Percentiles rank a stretch among this genome's conserved stretches.
These are phyloP conservation scores for Morus bassanus DNA, from an alignment of 2,797 vertebrate genomes.

Conservation along the genomic window DNA sequence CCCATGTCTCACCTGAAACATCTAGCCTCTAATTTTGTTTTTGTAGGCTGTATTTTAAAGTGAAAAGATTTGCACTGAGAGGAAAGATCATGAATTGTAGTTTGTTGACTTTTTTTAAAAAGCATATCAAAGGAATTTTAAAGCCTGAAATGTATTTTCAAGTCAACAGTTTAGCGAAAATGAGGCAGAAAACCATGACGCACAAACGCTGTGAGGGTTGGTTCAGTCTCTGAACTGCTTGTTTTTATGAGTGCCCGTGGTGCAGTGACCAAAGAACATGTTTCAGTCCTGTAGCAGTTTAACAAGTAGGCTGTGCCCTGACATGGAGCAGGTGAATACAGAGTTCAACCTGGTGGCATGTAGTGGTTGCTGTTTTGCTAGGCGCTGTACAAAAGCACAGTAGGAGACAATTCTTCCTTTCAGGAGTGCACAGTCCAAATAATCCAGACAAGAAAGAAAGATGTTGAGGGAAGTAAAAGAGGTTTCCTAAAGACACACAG, in stretches of 20 bases:
- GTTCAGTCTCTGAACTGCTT: background rate
- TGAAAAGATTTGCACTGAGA: background rate
- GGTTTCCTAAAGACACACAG: background rate
- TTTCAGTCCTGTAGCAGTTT: background rate
- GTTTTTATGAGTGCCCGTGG: background rate
- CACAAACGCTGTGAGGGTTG: background rate
- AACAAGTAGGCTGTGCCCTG: background rate
- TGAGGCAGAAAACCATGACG: background rate
- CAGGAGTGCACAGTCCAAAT: background rate
- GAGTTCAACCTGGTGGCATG: background rate
- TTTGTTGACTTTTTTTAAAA: background rate
- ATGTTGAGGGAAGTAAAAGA: background rate
- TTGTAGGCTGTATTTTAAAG: background rate
- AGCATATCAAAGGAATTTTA: background rate
- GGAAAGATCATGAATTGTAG: background rate
- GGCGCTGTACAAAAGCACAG: background rate
- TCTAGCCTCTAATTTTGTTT: background rate
- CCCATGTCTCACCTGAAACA: background rate
- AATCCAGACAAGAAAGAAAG: background rate
- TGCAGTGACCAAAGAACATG: background rate
- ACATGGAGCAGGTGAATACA: background rate
- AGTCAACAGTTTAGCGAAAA: background rate
- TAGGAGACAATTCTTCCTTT: background rate
- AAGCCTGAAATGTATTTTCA: background rate
- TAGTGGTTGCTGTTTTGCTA: accelerated